Base-by-base conservation (phyloP, 1,140 invertebrate genomes). In the Drosophila obscura region DNA sequence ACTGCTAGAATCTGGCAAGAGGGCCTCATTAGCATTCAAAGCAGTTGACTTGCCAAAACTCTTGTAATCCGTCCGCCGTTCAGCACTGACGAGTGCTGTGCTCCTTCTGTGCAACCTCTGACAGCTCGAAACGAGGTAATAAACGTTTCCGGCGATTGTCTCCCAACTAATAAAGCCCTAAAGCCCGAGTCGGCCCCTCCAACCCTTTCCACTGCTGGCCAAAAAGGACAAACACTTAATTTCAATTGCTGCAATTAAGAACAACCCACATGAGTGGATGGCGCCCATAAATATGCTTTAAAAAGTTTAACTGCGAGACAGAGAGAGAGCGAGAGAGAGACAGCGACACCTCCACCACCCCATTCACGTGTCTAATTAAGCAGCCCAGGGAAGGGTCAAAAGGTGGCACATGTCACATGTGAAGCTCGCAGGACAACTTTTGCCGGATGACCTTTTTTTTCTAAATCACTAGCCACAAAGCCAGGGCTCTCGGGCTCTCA, bases 231-330 rank as follows among this genome's bases (percentile, higher is more conserved):
- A 41, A 71, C 82, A 87, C 83, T 87, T 87, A 88, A 82, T 87
- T 87, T 87, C 78, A 87, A 88, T 87, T 87, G 82, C 74, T 69
- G 78, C 83, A 87, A 88, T 87, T 87, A 87, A 87, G 78, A 81
- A 60, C 56, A 75, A 31, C 81, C 81, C 81, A 81, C 66, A 78
- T 58, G 64, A 60, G 49, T 26, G 68, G 48, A 13, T 24, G 44
- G 41, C 48, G n/a, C 65, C 67, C 74, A 81, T 79, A 88, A 79
- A 87, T 79, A 79, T 82, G 83, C 80, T 67, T 88, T 87, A 82
- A 85, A 87, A 77, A 82, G 48, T 78, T 87, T 44, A 66, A 49
- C 59, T 63, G 62, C 72, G 48, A 31, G 66, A 65, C 59, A 50
- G 8, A 9, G 19, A 16, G 24, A 46, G 2, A 15, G 39, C 24